Conservation (phyloP, 2,888 invertebrate species). For the Agrochola circellaris region DNA sequence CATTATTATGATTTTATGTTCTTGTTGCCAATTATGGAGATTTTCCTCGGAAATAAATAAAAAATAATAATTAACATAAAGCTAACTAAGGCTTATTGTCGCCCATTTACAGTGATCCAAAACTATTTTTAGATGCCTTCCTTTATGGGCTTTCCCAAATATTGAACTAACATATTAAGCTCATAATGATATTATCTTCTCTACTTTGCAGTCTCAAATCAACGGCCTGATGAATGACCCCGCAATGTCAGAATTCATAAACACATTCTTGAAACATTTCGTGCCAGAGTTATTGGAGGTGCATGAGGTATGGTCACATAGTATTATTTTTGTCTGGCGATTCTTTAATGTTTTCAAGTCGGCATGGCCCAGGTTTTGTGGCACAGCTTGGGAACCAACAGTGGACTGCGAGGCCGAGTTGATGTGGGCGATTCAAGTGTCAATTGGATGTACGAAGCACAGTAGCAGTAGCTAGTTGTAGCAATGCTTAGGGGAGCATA, state of each 20-base stretch:
- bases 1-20: no score
- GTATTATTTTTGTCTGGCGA: neutral
- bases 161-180: neutral
- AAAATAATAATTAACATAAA: no score
- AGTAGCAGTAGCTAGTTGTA: neutral
- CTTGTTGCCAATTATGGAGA: no score
- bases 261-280: constrained; percentile 75
- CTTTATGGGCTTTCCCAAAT: neutral
- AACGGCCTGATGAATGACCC: constrained; percentile 78
- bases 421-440: neutral
- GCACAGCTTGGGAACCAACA: neutral
- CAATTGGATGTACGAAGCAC: neutral
- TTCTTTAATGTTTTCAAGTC: neutral
- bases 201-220: constrained; percentile 75
- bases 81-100: neutral
- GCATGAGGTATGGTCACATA: constrained; percentile 71
- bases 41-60: no score
- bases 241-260: constrained; percentile 74
- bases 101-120: neutral
- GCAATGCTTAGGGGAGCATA: neutral
- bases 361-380: no score
- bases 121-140: neutral
- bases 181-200: neutral
- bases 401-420: neutral
- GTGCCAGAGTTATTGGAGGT: constrained; percentile 75